These are phyloP conservation scores for Eulemur rufifrons DNA, from an alignment of 2,113 vertebrate genomes.

Conservation along the genomic window DNA sequence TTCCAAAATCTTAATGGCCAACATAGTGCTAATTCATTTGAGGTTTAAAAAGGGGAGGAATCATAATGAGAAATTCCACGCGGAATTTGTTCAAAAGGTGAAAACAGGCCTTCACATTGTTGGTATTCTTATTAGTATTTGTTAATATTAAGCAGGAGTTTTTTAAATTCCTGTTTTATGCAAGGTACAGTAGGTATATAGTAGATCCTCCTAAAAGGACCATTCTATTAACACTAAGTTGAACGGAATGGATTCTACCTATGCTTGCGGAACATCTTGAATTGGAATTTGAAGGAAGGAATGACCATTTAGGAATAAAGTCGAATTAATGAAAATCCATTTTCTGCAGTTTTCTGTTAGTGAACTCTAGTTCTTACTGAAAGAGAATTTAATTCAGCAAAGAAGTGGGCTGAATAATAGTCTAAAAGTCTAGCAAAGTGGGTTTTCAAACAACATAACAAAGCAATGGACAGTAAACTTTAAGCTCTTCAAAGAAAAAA, in stretches of 20 bases:
- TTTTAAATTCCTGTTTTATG: not conserved
- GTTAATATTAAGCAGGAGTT: not conserved
- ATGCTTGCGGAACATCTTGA: not conserved
- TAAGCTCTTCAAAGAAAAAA: not conserved
- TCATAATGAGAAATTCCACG: not conserved
- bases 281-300: not conserved
- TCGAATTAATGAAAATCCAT: not conserved
- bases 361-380: not conserved
- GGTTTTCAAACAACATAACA: not conserved
- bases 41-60: not conserved
- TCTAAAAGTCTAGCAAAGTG: not conserved
- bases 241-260: not conserved
- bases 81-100: not conserved
- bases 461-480: not conserved
- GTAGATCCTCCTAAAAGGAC: not conserved
- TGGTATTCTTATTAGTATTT: not conserved
- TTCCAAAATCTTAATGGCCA: not conserved
- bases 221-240: not conserved
- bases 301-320: not conserved
- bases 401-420: not conserved
- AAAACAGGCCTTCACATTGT: not conserved
- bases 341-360: not conserved
- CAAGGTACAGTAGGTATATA: not conserved
- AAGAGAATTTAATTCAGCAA: conserved; percentile 12
- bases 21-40: not conserved